A percentile compares a stretch with the other conserved stretches of the same genome.
phyloP scores from a whole-genome alignment of 2,113 vertebrate genomes.

The Eleginops maclovinus region DNA sequence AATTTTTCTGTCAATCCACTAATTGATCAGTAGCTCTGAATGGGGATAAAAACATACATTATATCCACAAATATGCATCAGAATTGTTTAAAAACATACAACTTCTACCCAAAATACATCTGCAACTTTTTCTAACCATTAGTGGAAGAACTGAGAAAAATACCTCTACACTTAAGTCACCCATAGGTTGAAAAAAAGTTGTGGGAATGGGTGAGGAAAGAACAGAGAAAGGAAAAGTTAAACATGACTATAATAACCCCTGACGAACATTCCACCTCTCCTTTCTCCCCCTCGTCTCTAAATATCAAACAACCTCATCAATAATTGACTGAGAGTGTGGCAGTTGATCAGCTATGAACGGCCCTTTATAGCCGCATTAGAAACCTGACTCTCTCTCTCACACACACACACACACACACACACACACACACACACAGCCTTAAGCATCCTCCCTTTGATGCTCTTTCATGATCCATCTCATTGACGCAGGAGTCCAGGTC shows the following conservation, averaged over 20 bases:
- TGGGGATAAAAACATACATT: no score
- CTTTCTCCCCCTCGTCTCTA: constrained; percentile 9
- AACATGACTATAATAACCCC: background rate
- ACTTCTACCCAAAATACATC: background rate
- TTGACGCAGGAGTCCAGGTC: constrained; percentile 65
- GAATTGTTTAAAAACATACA: background rate
- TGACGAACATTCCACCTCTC: background rate
- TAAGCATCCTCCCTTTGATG: constrained; percentile 67
- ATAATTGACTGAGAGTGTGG: constrained; percentile 50
- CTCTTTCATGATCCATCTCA: constrained; percentile 73
- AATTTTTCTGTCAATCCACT: no score
- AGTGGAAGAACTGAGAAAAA: background rate
- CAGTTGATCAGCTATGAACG: constrained; percentile 51
- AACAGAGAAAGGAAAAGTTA: background rate
- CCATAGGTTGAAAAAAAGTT: background rate
- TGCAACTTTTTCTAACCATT: constrained; percentile 1
- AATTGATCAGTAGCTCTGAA: no score
- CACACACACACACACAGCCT: constrained; percentile 23
- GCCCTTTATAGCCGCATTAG: constrained; percentile 55
- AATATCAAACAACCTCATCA: constrained; percentile 61
- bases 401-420: constrained; percentile 25
- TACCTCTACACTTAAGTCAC: background rate
- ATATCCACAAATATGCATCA: constrained; percentile 10
- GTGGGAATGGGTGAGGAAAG: background rate
- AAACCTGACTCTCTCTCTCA: constrained; percentile 3